A percentile compares a stretch with the other conserved stretches of the same genome.
phyloP scores from a whole-genome alignment of 2,113 vertebrate genomes.

The Tragelaphus strepsiceros region DNA sequence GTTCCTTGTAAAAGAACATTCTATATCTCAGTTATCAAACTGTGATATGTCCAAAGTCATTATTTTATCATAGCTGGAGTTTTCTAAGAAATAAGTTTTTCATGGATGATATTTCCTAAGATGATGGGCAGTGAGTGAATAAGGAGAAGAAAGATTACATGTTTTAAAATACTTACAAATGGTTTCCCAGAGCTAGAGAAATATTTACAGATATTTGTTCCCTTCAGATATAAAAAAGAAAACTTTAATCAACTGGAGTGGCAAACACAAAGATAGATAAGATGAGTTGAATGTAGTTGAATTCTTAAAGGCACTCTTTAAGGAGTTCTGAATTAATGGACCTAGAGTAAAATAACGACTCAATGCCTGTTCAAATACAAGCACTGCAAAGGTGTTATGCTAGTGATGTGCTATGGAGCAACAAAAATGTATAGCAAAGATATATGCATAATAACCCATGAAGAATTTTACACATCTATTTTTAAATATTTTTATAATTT shows the following conservation, averaged over 20 bases:
- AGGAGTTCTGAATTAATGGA: constrained; percentile 26
- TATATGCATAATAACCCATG: neutral
- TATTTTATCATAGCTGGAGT: constrained; percentile 13
- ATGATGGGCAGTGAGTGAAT: neutral
- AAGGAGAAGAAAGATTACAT: neutral
- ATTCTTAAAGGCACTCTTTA: neutral
- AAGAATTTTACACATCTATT: neutral
- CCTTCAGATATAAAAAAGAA: constrained; percentile 8
- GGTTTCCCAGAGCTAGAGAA: neutral
- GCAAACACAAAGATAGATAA: constrained; percentile 2
- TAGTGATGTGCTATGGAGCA: neutral
- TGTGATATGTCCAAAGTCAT: neutral
- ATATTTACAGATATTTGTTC: constrained; percentile 1
- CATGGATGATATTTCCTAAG: neutral
- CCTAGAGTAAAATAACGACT: neutral
- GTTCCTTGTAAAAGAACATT: neutral
- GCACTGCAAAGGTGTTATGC: neutral
- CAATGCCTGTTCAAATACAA: neutral
- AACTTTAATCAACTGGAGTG: neutral
- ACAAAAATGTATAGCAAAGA: neutral
- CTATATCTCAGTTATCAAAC: neutral
- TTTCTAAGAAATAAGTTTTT: constrained; percentile 19
- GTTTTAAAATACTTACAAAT: neutral
- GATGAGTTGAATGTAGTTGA: neutral
- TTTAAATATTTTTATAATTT: neutral